These are phyloP conservation scores for Sylvietta virens DNA, from an alignment of 2,113 vertebrate species.

Conservation along the genomic window DNA sequence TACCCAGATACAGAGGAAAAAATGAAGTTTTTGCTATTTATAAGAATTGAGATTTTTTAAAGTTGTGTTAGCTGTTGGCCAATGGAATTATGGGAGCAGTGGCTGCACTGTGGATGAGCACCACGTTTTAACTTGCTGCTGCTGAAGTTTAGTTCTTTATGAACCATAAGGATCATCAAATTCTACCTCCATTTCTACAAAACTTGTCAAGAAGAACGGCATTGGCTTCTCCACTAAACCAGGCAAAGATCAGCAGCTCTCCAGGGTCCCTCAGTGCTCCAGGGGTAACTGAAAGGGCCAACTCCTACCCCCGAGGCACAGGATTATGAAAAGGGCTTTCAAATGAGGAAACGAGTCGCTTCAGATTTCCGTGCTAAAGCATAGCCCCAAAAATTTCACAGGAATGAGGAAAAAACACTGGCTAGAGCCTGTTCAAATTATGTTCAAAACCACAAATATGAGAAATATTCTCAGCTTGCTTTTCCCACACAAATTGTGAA, in stretches of 20 bases:
- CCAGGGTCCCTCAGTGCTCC: neutral
- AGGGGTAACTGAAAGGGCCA: neutral
- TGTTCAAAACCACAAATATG: slow-evolving; percentile 26
- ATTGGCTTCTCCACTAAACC: neutral
- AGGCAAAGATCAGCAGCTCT: neutral
- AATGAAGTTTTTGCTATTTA: neutral
- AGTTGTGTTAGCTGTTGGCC: neutral
- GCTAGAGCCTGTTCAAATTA: neutral
- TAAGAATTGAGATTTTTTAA: neutral
- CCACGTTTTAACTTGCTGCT: neutral
- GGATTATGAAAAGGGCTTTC: slow-evolving; percentile 25
- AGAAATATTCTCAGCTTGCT: slow-evolving; percentile 43
- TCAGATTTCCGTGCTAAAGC: neutral
- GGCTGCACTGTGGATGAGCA: neutral
- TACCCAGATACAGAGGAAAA: neutral
- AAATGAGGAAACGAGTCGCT: neutral
- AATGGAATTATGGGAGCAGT: neutral
- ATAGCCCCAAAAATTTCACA: neutral
- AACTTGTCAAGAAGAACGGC: neutral
- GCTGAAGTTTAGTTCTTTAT: rapidly evolving
- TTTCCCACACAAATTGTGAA: slow-evolving; percentile 34
- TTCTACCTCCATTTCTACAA: neutral
- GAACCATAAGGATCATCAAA: neutral
- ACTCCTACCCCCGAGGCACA: neutral
- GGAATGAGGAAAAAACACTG: slow-evolving; percentile 5